phyloP scores from a whole-genome alignment of 2,113 vertebrate genomes.

The Pitta sordida region DNA sequence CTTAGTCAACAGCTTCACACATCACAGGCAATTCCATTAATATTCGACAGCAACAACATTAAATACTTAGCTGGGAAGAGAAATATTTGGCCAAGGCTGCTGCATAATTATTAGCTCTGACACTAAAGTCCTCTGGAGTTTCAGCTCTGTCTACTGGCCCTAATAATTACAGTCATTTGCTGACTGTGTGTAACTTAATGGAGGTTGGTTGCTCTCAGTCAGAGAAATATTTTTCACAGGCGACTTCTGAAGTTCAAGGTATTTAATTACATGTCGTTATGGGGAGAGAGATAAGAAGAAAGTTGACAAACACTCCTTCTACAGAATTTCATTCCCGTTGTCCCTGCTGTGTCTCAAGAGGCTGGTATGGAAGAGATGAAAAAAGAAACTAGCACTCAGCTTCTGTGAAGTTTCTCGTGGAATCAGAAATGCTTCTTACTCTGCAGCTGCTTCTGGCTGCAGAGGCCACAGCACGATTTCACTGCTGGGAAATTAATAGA shows the following conservation, averaged over 20 bases:
- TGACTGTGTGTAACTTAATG: conserved; percentile 49
- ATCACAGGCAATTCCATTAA: conserved; percentile 48
- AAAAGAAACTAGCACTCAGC: neutral
- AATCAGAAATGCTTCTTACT: neutral
- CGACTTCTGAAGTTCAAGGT: conserved; percentile 47
- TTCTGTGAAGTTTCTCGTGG: neutral
- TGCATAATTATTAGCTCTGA: conserved; percentile 65
- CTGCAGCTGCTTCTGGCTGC: neutral
- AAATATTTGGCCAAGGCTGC: conserved; percentile 65
- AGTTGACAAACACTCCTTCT: conserved; percentile 38
- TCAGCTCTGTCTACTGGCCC: conserved; percentile 51
- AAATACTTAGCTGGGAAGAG: conserved; percentile 50
- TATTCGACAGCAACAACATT: conserved; percentile 47
- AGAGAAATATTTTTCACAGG: conserved; percentile 28
- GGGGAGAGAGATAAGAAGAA: conserved; percentile 17
- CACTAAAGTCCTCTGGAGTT: conserved; percentile 60
- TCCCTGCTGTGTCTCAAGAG: conserved; percentile 11
- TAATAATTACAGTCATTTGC: conserved; percentile 65
- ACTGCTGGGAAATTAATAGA: neutral
- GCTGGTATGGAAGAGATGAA: neutral
- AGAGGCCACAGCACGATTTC: neutral
- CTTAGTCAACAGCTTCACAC: conserved; percentile 61
- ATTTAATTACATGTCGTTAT: conserved; percentile 13
- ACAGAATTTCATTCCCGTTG: conserved; percentile 7
- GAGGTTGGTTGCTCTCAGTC: conserved; percentile 29